Conservation (phyloP, 2,888 invertebrate species). For the Smittia aterrima region DNA sequence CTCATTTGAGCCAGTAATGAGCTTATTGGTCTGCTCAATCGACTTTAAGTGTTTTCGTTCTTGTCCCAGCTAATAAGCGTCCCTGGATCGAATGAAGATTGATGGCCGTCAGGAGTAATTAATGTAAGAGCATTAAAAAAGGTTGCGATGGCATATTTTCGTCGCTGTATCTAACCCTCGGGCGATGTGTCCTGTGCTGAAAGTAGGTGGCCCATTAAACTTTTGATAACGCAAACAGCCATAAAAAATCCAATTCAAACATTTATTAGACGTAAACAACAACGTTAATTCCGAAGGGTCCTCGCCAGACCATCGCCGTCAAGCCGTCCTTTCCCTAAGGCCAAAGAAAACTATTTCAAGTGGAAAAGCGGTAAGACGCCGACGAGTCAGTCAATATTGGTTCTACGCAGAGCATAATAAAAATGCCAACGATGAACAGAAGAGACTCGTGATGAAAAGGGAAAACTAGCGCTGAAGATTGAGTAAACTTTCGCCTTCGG, state of each 20-base stretch:
- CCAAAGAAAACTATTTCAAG: constrained; percentile 26
- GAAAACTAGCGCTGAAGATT: neutral
- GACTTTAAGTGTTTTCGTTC: neutral
- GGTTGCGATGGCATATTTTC: constrained; percentile 14
- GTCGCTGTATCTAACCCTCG: neutral
- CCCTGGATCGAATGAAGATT: constrained; percentile 31
- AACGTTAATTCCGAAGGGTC: neutral
- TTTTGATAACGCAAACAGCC: constrained; percentile 23
- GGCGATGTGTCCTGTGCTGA: neutral
- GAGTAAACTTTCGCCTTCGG: constrained; percentile 1
- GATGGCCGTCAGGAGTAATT: constrained; percentile 33
- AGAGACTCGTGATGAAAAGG: neutral
- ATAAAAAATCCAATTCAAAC: constrained; percentile 22
- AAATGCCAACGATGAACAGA: neutral
- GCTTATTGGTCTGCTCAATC: constrained; percentile 8
- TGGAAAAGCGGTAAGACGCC: constrained; percentile 37
- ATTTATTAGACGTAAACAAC: constrained; percentile 22
- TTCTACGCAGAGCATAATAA: constrained; percentile 34
- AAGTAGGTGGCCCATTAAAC: constrained; percentile 27
- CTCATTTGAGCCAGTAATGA: constrained; percentile 4
- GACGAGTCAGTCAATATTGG: constrained; percentile 40
- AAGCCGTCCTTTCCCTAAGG: neutral
- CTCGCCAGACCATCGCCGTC: neutral
- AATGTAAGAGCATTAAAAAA: constrained; percentile 36
- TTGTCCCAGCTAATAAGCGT: neutral